Evolutionary conservation across 30 jellyfish, hydroid and myxozoan genomes (phyloP), one percentile per base, ranked within the genome.

Genomic region (Aurelia aurita): DNA sequence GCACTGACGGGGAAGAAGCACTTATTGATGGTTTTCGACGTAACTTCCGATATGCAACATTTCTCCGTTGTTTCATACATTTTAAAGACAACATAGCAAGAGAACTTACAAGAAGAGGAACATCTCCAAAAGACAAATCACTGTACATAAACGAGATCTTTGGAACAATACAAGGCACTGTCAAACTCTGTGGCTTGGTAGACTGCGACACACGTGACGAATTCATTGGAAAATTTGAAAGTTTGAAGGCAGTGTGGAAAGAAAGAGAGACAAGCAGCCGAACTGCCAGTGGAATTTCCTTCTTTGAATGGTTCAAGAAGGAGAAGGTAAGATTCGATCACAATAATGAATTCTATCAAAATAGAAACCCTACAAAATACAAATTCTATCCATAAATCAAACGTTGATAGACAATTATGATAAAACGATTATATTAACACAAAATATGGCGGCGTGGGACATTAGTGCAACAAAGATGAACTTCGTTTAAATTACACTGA

Each of bases 1-100:
- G n/a, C n/a, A n/a, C n/a, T n/a, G n/a, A n/a, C 29, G 80, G 80
- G 53, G 80, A 68, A 35, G 26, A 63, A 10, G 75, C 55, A n/a
- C 25, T 63, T 15, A 31, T 68, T 46, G 53, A 68, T 18, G 60
- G 80, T 67, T 32, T 67, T 15, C 45, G 39, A 21, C 32, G 59
- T 1, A 27, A 67, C 28, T 67, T 32, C 14, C 57, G 64, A 27
- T 67, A 23, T 67, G 79, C 79, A 27, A 45, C 25, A 25, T 67
- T 67, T 34, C 79, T 67, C 8, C 79, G 59, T 54, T 67, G 79
- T 45, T 67, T 67, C 59, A 25, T 32, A 15, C 79, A 67, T 26
- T 27, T 67, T 11, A 67, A 67, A 22, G 79, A 67, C 59, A 67
- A 67, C 59, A 67, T 67, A 15, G 0, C 5, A 1, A 27, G 79